Conservation (phyloP, 1,140 invertebrate species). For the Pseudomyrmex concolor region DNA sequence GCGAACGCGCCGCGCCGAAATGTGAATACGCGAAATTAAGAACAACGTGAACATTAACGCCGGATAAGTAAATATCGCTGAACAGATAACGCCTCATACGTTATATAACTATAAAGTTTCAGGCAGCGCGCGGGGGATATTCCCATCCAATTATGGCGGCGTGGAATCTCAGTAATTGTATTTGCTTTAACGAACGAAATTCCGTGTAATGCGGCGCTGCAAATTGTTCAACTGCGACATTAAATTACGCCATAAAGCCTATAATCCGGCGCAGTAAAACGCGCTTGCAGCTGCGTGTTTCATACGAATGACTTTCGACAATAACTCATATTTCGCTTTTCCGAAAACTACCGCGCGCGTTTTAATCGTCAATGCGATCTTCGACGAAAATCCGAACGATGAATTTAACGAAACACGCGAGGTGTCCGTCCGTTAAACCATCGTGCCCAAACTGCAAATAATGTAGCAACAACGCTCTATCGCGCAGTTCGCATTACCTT, state of each 20-base stretch:
- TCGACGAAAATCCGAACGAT: neutral
- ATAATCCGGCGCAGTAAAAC: constrained; percentile 62
- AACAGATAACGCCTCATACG: constrained; percentile 50
- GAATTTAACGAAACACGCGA: constrained; percentile 17
- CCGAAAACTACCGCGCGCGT: constrained; percentile 21
- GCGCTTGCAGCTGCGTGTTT: constrained; percentile 52
- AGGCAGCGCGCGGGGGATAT: constrained; percentile 15
- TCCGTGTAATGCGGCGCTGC: constrained; percentile 60
- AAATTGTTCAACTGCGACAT: constrained; percentile 63
- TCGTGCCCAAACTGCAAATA: neutral
- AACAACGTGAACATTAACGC: constrained; percentile 40
- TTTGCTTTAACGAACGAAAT: constrained; percentile 64
- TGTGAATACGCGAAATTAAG: constrained; percentile 33
- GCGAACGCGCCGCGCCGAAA: constrained; percentile 6
- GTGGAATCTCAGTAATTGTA: constrained; percentile 64
- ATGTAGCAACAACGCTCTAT: neutral
- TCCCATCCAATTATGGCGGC: constrained; percentile 62
- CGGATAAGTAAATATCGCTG: constrained; percentile 56
- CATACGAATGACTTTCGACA: constrained; percentile 53
- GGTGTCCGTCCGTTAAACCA: constrained; percentile 5
- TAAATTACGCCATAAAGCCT: constrained; percentile 63
- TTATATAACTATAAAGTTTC: constrained; percentile 54
- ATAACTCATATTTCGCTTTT: constrained; percentile 49
- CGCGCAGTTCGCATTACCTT: constrained; percentile 40
- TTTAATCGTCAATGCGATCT: constrained; percentile 54